Percentiles rank a stretch among this genome's conserved stretches.
Evolutionary conservation across 2,113 vertebrate genomes (phyloP).

Genomic region (Mobula hypostoma): DNA sequence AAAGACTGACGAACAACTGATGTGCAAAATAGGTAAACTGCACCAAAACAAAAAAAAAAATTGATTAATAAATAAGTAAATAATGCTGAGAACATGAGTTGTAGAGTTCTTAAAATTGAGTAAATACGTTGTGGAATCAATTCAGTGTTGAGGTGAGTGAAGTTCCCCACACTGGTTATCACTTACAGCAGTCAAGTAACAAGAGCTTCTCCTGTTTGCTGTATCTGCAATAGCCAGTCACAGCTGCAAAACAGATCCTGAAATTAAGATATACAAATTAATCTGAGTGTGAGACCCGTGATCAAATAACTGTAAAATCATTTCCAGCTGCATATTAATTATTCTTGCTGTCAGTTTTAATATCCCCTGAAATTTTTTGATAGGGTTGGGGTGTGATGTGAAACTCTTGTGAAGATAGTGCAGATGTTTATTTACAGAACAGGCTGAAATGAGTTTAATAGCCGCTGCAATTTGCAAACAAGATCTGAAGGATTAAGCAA

Average conservation of each 20-base stretch:
- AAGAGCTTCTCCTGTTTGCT: neutral
- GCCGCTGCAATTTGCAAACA: neutral
- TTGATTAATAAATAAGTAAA: too few species aligned
- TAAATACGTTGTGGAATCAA: too few species aligned
- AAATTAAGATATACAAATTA: constrained; percentile 31
- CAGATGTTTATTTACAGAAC: neutral
- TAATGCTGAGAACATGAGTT: too few species aligned
- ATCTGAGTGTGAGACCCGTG: neutral
- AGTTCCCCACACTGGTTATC: neutral
- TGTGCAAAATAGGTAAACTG: too few species aligned
- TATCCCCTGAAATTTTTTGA: neutral
- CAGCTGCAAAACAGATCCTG: neutral
- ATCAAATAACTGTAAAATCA: neutral
- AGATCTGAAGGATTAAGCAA: constrained; percentile 11
- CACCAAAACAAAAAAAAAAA: too few species aligned
- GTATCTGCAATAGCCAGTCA: neutral
- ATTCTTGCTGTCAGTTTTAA: constrained; percentile 7
- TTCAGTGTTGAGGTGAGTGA: too few species aligned
- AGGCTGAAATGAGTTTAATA: neutral
- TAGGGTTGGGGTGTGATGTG: too few species aligned
- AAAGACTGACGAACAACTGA: too few species aligned
- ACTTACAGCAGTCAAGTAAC: neutral
- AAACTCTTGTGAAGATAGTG: neutral
- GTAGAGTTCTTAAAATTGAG: too few species aligned
- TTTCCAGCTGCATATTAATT: constrained; percentile 2